Evolutionary conservation across 2,113 vertebrate genomes (phyloP).

Genomic region (Nestor notabilis): DNA sequence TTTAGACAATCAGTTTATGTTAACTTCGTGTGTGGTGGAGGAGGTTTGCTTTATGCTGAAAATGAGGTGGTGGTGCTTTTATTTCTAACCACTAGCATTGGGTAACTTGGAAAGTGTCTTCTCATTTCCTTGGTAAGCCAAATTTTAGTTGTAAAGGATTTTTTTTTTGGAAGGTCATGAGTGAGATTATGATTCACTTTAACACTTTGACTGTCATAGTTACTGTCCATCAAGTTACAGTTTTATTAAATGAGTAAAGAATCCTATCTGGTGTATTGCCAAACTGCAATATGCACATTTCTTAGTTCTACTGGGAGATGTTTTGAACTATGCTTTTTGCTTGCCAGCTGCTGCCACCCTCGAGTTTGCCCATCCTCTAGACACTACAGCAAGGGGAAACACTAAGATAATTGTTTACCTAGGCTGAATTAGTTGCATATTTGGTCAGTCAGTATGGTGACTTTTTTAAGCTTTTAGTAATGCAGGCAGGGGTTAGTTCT

Average conservation of each 20-base stretch:
- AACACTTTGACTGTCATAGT: background rate
- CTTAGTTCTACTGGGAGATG: background rate
- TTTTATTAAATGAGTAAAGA: background rate
- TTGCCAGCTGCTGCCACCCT: background rate
- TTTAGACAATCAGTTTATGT: background rate
- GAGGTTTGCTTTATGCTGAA: background rate
- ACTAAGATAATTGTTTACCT: background rate
- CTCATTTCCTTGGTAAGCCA: background rate
- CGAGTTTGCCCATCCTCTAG: background rate
- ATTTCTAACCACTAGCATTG: rapidly evolving
- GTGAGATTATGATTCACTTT: background rate
- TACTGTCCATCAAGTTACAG: background rate
- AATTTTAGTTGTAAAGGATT: background rate
- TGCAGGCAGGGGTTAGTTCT: background rate
- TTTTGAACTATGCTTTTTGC: background rate
- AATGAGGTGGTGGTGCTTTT: background rate
- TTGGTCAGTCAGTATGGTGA: background rate
- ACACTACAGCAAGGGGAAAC: background rate
- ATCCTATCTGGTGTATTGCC: background rate
- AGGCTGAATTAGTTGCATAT: background rate
- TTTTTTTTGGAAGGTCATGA: background rate
- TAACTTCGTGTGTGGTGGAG: background rate
- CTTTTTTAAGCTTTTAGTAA: background rate
- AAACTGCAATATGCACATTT: background rate
- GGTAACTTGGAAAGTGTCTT: background rate